A percentile compares a stretch with the other conserved stretches of the same genome.
These are phyloP conservation scores for Mystacornis crossleyi DNA, from an alignment of 2,113 vertebrate genomes.

Conservation along the genomic window DNA sequence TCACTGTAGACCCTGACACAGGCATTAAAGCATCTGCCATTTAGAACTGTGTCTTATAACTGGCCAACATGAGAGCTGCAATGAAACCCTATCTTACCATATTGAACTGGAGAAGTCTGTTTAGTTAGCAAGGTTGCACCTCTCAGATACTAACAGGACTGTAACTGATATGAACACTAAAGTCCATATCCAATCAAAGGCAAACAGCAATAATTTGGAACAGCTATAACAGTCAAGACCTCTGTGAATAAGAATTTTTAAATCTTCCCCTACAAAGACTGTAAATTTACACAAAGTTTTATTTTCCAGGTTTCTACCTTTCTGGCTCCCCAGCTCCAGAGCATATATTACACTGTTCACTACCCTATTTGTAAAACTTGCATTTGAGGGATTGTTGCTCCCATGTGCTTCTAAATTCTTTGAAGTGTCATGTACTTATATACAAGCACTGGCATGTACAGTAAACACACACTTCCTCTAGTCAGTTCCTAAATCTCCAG, in stretches of 20 bases:
- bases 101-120: conserved; percentile 70
- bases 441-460: neutral
- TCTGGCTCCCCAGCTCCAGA: neutral
- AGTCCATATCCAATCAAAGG: conserved; percentile 59
- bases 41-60: conserved; percentile 73
- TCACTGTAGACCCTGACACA: conserved; percentile 73
- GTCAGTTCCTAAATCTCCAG: neutral
- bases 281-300: neutral
- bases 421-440: neutral
- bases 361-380: neutral
- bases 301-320: neutral
- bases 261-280: neutral
- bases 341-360: neutral
- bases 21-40: conserved; percentile 72
- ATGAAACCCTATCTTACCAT: conserved; percentile 69
- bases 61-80: conserved; percentile 72
- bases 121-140: conserved; percentile 73
- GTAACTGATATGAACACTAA: conserved; percentile 66
- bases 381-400: neutral
- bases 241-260: conserved; percentile 1
- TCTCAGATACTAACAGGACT: conserved; percentile 43
- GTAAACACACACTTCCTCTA: neutral
- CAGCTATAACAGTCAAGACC: neutral
- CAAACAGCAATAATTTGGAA: conserved; percentile 64
- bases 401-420: neutral